Percentiles rank a stretch among this genome's conserved stretches.
Evolutionary conservation across 2,797 vertebrate genomes (phyloP).

Genomic region (Falco rusticolus): DNA sequence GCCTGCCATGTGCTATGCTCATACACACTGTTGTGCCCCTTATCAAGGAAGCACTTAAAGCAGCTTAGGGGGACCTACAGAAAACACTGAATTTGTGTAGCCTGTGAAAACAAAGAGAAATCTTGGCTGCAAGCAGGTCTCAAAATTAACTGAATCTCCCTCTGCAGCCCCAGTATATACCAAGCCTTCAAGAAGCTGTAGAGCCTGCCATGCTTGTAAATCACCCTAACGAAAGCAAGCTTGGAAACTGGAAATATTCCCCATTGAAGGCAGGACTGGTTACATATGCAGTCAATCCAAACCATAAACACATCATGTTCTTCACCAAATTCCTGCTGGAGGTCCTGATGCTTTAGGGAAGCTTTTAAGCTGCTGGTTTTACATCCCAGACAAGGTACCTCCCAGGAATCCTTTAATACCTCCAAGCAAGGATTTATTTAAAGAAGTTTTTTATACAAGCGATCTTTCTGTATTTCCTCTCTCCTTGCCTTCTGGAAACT

Average conservation of each 20-base stretch:
- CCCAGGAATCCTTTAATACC: not conserved
- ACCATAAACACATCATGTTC: not conserved
- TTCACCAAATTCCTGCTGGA: not conserved
- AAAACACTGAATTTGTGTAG: not conserved
- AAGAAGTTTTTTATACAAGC: not conserved
- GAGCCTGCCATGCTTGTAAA: not conserved
- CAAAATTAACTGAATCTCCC: not conserved
- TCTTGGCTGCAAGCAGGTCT: not conserved
- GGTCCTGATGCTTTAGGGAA: not conserved
- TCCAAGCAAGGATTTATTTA: not conserved
- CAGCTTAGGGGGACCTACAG: not conserved
- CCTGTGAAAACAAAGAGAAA: not conserved
- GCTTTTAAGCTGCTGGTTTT: not conserved
- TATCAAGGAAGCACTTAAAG: accelerated
- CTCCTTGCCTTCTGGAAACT: conserved; percentile 42
- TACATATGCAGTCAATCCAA: not conserved
- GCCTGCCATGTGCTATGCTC: accelerated
- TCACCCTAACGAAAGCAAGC: not conserved
- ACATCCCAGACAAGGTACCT: not conserved
- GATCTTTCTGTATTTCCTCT: conserved; percentile 20
- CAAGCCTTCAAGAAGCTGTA: not conserved
- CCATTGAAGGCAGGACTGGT: not conserved
- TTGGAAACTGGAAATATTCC: not conserved
- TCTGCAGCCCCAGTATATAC: accelerated
- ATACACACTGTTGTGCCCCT: accelerated